Evolutionary conservation across 2,113 vertebrate genomes (phyloP), one percentile per base, ranked within the genome.

Genomic region (Sinocyclocheilus rhinocerous): DNA sequence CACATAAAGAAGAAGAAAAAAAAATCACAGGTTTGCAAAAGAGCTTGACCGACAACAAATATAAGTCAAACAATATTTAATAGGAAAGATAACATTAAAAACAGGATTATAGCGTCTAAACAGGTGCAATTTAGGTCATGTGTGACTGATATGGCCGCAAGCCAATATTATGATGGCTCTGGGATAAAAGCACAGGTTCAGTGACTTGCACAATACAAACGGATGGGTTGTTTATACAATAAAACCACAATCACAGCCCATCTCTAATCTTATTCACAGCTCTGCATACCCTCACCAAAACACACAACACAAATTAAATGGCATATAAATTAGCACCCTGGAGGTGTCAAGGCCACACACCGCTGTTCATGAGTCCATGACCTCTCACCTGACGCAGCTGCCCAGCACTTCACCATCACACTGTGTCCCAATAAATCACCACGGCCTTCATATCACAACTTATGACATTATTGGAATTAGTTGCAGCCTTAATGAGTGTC

Each of bases 171-270:
- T 85, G 63, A 85, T 57, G 76, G 24, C 26, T 55, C 29, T 59
- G 52, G 33, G 36, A 42, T 52, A 36, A 70, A 13, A 77, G n/a
- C 61, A 78, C 18, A 57, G 63, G 33, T 80, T 52, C 65, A 72
- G 39, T 79, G 76, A 85, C 76, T 85, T 85, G 84, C 84, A 61
- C 52, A 70, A 86, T 36, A n/a, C 42, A 55, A 16, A 36, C 15
- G 5, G n/a, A 0, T 75, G 55, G 11, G 2, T 22, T 36, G 63
- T 70, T 69, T 33, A 82, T 45, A 26, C n/a, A 26, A 16, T 50
- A 48, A 81, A 69, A 20, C 15, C 24, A 69, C 42, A 29, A 48
- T 1, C 4, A 65, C 18, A 29, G 7, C 5, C 7, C 0, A 7
- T 63, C 2, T 42, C 57, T 80, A 18, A 45, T 16, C 3, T 11